Evolutionary conservation across 2,113 vertebrate genomes (phyloP), one percentile per base, ranked within the genome.

Genomic region (Danio rerio): DNA sequence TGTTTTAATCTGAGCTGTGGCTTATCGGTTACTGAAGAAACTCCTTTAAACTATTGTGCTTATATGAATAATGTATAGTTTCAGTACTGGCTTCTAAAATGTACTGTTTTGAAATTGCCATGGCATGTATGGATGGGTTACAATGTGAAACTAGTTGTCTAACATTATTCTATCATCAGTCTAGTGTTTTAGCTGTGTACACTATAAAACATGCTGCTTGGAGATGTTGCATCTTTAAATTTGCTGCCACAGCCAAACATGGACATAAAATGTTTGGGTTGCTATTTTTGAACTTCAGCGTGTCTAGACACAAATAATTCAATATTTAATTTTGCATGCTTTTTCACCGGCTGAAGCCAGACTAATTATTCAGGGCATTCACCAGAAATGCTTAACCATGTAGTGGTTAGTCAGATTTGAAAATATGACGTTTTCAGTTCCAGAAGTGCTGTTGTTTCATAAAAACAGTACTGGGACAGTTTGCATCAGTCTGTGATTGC

Each of bases 401-500:
- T 20, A 47, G 6, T 47, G 18, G 10, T 47, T 45, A 12, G n/a
- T 69, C 15, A 43, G 15, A 9, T 20, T 18, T 49, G 9, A 45
- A 69, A 49, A 69, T 18, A 47, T 47, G 0, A 18, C 3, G n/a
- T 68, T 7, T 69, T 69, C 43, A 69, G 2, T 69, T 47, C 65
- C 43, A 69, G 47, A 43, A 49, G 66, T 69, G 43, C 42, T 69
- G 66, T 47, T 62, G 43, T 69, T 69, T 69, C 43, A 69, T 49
- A 69, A 69, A n/a, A 69, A 69, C 20, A 69, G 43, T 16, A 18
- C 66, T 69, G 66, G 66, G 66, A 49, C 5, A 49, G 66, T 69
- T 69, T 69, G n/a, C 66, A 49, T 69, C 66, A 69, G 65, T 49
- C 65, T 47, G 43, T 1, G 65, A 69, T 69, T 69, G 45, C 66